A percentile compares a stretch with the other conserved stretches of the same genome.
Conservation (phyloP, 2,113 vertebrate genomes). For the Ceyx cyanopectus region DNA sequence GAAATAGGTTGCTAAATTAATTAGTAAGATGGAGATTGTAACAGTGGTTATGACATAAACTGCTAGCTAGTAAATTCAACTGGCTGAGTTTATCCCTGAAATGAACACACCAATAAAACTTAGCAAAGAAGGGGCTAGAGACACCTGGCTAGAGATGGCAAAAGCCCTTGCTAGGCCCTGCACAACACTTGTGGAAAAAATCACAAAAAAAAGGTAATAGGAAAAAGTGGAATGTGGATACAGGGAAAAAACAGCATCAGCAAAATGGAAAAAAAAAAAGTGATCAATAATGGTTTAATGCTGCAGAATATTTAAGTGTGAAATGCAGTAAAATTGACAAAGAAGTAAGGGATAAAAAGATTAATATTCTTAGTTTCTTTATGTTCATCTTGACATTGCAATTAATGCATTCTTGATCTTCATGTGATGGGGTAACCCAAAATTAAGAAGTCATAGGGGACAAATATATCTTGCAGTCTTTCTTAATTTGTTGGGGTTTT, state of each 20-base stretch:
- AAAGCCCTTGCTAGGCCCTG: neutral
- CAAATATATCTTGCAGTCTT: neutral
- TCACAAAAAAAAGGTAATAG: neutral
- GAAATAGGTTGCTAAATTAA: neutral
- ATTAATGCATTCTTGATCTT: neutral
- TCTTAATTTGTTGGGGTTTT: neutral
- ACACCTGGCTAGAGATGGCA: neutral
- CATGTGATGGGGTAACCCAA: neutral
- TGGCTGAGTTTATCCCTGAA: neutral
- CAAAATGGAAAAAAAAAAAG: neutral
- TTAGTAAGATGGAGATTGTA: neutral
- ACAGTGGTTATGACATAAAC: neutral
- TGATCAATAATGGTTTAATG: neutral
- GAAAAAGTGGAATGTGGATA: neutral
- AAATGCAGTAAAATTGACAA: neutral
- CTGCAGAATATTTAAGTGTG: neutral
- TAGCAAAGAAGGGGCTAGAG: rapidly evolving
- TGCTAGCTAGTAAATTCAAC: neutral
- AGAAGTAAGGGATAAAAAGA: neutral
- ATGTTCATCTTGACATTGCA: neutral
- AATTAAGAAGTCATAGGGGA: neutral
- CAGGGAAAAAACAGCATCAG: neutral
- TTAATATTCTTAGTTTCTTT: neutral
- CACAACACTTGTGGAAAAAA: neutral
- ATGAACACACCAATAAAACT: neutral